Conservation (phyloP, 2,888 invertebrate species). For the Rhaphigaster nebulosa region DNA sequence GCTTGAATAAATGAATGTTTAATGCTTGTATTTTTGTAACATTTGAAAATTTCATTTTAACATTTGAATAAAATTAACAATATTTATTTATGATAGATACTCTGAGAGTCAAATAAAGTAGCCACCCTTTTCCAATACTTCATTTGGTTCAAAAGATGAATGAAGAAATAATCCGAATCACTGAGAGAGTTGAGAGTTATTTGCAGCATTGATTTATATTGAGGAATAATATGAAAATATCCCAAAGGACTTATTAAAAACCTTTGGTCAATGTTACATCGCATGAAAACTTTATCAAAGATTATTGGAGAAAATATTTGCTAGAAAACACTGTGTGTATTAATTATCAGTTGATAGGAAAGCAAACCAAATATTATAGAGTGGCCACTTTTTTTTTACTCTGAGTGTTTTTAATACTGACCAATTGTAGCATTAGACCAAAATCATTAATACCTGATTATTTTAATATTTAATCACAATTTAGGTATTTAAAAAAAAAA, state of each 20-base stretch:
- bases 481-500: neutral
- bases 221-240: neutral
- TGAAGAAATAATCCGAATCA: neutral
- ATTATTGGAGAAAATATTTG: neutral
- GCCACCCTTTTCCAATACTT: neutral
- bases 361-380: no score
- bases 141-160: neutral
- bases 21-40: neutral
- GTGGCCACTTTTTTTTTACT: neutral
- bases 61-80: neutral
- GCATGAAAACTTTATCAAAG: neutral
- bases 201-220: no score
- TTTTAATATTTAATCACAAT: neutral
- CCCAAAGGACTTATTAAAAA: neutral
- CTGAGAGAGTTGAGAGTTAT: no score
- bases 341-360: no score
- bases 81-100: neutral
- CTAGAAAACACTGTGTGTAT: no score
- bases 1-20: neutral
- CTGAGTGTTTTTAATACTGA: neutral
- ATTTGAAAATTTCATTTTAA: neutral
- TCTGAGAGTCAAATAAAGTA: neutral
- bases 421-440: no score
- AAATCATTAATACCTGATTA: neutral
- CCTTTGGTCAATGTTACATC: neutral